Conservation (phyloP, 2,797 vertebrate species). For the Jordanella pulchra region DNA sequence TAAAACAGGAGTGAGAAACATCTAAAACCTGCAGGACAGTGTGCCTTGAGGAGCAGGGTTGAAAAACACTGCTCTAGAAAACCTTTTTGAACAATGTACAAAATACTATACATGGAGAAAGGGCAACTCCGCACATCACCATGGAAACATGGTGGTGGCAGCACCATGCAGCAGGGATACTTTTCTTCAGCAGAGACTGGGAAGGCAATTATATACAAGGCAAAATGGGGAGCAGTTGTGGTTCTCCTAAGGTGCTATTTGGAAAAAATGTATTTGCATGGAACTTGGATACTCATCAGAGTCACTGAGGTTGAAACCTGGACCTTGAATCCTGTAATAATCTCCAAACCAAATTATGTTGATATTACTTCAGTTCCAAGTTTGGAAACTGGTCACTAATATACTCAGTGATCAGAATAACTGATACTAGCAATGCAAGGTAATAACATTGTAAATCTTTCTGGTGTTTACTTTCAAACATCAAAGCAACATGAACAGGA, state of each 20-base stretch:
- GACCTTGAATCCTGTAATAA: background rate
- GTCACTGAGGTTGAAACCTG: too few species aligned
- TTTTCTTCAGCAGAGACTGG: too few species aligned
- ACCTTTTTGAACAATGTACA: background rate
- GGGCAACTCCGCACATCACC: background rate
- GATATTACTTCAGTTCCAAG: background rate
- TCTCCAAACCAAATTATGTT: background rate
- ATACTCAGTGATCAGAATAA: background rate
- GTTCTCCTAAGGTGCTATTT: background rate
- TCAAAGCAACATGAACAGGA: too few species aligned
- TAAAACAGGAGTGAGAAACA: background rate
- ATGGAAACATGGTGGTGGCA: too few species aligned
- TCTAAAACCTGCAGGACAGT: too few species aligned
- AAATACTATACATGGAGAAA: background rate
- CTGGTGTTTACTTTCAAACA: background rate
- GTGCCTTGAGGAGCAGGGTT: too few species aligned
- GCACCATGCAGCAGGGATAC: too few species aligned
- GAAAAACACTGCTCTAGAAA: background rate
- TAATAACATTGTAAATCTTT: background rate
- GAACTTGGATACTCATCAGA: too few species aligned
- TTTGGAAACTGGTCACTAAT: background rate
- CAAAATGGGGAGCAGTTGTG: too few species aligned
- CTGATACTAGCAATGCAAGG: background rate
- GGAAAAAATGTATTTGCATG: too few species aligned
- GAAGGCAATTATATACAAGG: too few species aligned